Conservation (phyloP, 1,140 invertebrate genomes). For the Drosophila paulistorum region DNA sequence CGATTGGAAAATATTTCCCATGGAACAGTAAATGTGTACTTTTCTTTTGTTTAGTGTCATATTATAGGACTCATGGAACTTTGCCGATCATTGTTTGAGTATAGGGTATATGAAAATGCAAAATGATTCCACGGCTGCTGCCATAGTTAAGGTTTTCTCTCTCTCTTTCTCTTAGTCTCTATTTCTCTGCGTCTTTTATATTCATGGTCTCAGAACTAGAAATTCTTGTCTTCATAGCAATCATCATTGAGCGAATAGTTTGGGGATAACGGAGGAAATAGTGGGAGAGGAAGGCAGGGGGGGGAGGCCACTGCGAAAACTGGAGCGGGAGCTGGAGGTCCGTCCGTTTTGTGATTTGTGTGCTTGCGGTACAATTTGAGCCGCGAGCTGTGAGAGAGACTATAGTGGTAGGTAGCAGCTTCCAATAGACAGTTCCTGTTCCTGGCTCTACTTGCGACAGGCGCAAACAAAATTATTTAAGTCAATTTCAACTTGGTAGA, state of each 20-base stretch:
- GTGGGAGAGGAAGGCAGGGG: not conserved
- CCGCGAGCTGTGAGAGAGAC: constrained; percentile 57
- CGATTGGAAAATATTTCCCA: too few species aligned
- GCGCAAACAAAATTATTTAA: constrained; percentile 79
- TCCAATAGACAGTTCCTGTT: constrained; percentile 77
- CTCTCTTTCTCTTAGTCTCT: constrained; percentile 3
- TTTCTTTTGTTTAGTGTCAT: too few species aligned
- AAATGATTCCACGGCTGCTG: constrained; percentile 69
- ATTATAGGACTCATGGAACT: not conserved
- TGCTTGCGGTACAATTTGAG: constrained; percentile 80
- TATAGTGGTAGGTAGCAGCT: constrained; percentile 24
- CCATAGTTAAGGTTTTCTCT: constrained; percentile 64
- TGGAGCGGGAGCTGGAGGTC: constrained; percentile 40
- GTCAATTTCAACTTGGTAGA: not conserved
- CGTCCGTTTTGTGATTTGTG: constrained; percentile 71
- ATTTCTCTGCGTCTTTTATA: not conserved
- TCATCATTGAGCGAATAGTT: constrained; percentile 64
- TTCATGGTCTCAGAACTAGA: constrained; percentile 55
- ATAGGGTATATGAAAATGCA: constrained; percentile 64
- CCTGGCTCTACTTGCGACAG: constrained; percentile 71
- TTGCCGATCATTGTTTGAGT: not conserved
- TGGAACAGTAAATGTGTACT: too few species aligned
- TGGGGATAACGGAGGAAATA: constrained; percentile 1
- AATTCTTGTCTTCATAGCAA: constrained; percentile 76
- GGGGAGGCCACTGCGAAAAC: constrained; percentile 5